Evolutionary conservation across 2,113 vertebrate species (phyloP), one percentile per base, ranked within the genome.

Genomic region (Atrichornis clamosus): DNA sequence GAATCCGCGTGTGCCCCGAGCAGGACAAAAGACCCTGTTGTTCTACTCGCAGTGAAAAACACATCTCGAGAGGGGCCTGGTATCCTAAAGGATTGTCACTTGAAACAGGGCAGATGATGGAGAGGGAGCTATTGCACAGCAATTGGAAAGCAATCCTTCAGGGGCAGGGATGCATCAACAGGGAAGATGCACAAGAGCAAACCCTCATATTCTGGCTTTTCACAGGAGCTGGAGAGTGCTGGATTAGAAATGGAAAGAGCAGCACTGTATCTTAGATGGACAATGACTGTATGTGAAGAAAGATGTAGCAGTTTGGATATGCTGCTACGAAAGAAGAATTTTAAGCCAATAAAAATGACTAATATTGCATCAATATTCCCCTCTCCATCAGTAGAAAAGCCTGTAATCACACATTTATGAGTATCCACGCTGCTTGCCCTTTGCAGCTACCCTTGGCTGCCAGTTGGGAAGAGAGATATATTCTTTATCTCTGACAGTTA

Each of bases 311-410:
- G 80, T 95, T 96, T 96, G 92, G 95, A 95, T 93, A 94, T 33
- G 65, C 60, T 79, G 90, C 83, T 90, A 94, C 4, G 32, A 70
- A 94, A 92, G 84, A 90, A 72, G 86, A 96, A 78, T 86, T 92
- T 93, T 89, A 94, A 90, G 85, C 86, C 89, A 93, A 97, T 96
- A 96, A 96, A 97, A 96, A 94, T 90, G 88, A 95, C 21, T 18
- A 94, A 96, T 95, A 93, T 76, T 93, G 86, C 84, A 94, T 89
- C 86, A 92, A 90, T 87, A 88, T 95, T 94, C 94, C 88, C 64
- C 73, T 94, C 83, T 93, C 90, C 88, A 96, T 96, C 94, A 95
- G 80, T 0, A 87, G 96, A 84, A 95, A 92, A 84, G 90, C 73
- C 73, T 53, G 91, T 93, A 96, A 96, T 96, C 94, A 84, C 69